Evolutionary conservation across 1,140 invertebrate species (phyloP).

Genomic region (Ceratina australensis): DNA sequence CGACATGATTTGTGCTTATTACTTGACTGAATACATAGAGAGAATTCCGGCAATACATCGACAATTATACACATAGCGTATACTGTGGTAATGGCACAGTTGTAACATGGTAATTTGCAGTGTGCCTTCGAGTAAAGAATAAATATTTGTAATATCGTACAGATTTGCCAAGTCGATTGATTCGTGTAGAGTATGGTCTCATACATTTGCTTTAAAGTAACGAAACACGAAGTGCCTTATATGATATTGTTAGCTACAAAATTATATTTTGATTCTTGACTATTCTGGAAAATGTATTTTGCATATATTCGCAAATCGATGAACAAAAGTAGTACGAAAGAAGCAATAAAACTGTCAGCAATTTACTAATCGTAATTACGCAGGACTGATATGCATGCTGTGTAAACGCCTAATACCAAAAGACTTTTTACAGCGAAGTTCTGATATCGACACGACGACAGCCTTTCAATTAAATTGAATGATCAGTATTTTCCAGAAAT

Average conservation of each 20-base stretch:
- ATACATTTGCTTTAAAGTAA: slow-evolving; percentile 29
- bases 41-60: neutral
- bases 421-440: too few species aligned
- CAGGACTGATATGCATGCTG: too few species aligned
- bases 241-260: neutral
- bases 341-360: too few species aligned
- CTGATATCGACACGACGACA: too few species aligned
- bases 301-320: too few species aligned
- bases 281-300: too few species aligned
- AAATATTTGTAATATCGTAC: slow-evolving; percentile 13
- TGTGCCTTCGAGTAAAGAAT: slow-evolving; percentile 33
- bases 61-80: neutral
- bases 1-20: slow-evolving; percentile 3
- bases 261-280: too few species aligned
- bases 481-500: too few species aligned
- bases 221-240: slow-evolving; percentile 33
- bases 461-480: too few species aligned
- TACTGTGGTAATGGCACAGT: neutral
- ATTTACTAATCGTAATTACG: too few species aligned
- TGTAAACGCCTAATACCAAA: too few species aligned
- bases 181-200: slow-evolving; percentile 15
- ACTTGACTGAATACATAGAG: slow-evolving; percentile 8
- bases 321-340: too few species aligned
- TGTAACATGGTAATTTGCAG: slow-evolving; percentile 17
- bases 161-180: slow-evolving; percentile 28